A percentile compares a stretch with the other conserved stretches of the same genome.
Evolutionary conservation across 2,797 vertebrate species (phyloP).

Genomic region (Enoplosus armatus): DNA sequence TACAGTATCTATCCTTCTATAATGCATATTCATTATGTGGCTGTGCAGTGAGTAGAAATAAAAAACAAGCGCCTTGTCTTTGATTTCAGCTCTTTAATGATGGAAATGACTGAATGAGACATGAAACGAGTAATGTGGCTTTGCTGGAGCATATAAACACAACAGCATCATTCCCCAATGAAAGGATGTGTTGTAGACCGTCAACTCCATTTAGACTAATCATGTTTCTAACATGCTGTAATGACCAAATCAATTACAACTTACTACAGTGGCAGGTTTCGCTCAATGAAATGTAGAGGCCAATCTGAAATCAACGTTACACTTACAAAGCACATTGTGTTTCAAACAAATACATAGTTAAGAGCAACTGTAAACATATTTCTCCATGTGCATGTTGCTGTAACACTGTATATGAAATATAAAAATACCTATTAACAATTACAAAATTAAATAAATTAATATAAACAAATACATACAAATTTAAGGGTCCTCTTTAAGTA

Average conservation of each 20-base stretch:
- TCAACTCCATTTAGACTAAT: constrained; percentile 13
- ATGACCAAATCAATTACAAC: constrained; percentile 37
- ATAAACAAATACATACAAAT: constrained; percentile 73
- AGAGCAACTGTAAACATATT: constrained; percentile 84
- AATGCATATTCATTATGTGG: background rate
- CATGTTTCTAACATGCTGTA: constrained; percentile 38
- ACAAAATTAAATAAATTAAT: constrained; percentile 84
- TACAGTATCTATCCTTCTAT: background rate
- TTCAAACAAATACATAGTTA: constrained; percentile 71
- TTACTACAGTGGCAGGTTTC: constrained; percentile 45
- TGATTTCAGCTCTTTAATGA: constrained; percentile 75
- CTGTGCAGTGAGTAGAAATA: background rate
- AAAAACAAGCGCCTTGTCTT: background rate
- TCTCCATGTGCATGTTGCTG: constrained; percentile 79
- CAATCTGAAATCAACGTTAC: constrained; percentile 60
- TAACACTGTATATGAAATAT: constrained; percentile 71
- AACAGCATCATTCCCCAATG: constrained; percentile 27
- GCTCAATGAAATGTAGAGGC: constrained; percentile 58
- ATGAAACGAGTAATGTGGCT: constrained; percentile 51
- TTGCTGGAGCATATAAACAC: constrained; percentile 35
- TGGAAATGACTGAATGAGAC: constrained; percentile 55
- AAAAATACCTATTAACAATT: constrained; percentile 81
- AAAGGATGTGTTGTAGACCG: constrained; percentile 26
- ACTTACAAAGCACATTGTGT: constrained; percentile 72
- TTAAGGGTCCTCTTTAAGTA: constrained; percentile 40